Base-by-base conservation (phyloP, 1,140 invertebrate species). In the Teleogryllus occipitalis region DNA sequence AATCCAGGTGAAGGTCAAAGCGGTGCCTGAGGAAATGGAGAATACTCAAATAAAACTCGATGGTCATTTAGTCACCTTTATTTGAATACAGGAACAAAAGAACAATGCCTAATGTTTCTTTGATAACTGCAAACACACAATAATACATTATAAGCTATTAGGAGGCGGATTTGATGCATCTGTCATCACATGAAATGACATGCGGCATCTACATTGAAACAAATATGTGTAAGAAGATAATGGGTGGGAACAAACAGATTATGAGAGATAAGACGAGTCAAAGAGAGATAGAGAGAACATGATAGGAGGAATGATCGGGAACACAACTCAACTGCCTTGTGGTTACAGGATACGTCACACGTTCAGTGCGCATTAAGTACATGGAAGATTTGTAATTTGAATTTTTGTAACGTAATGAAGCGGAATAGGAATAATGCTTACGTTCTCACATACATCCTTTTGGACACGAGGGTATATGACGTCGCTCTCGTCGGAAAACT, bases 91-190 rank as follows among this genome's bases (percentile, higher is more conserved):
- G 54, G 54, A 65, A 65, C 54, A 65, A 65, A 65, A 65, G 54
- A 65, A 65, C 54, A 65, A 65, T 65, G 54, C 54, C 54, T 65
- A 65, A 18, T 65, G 54, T 65, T 65, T 65, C 27, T 65, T 18
- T 65, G 54, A 65, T 65, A 65, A 65, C 54, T 65, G 54, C 54
- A 65, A 65, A 65, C 18, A 65, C 54, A 65, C 54, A 65, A 65
- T 65, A 65, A 65, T 65, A 65, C 54, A 65, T 65, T 65, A 65
- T 65, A 65, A 65, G 54, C 54, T 65, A 65, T 65, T 65, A 65
- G 7, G 54, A 65, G 54, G 54, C 18, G 54, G 54, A 65, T 10
- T 10, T 14, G 10, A 14, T 65, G 54, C 10, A 65, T 65, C 10
- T 65, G 18, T 65, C 10, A 14, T 65, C 18, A 14, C 54, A 18